Evolutionary conservation across 2,888 invertebrate genomes (phyloP), one percentile per base, ranked within the genome.

Genomic region (Diarsia rubi): DNA sequence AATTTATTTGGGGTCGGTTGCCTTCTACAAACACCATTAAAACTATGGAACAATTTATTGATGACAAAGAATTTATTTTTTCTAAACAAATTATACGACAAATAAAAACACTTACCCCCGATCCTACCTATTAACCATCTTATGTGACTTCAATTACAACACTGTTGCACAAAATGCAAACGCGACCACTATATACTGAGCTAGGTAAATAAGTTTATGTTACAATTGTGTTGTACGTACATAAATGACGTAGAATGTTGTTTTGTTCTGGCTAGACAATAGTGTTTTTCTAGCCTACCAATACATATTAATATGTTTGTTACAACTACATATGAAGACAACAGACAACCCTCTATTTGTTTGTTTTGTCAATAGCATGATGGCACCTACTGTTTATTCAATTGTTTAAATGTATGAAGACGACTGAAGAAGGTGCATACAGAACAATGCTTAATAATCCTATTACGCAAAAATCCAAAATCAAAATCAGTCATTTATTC

Each of bases 181-280:
- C 60, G 63, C 31, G 79, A 63, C 52, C 19, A n/a, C 5, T 69
- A 44, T 37, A 27, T 69, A 60, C 66, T 27, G 31, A 6, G 37
- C 44, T 19, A n/a, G 60, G 59, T 68, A 77, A 68, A 68, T 65
- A 68, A 31, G 24, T 72, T 11, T 68, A 52, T 27, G 31, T 78
- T n/a, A 44, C 44, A 12, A 70, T 54, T 47, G 24, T 70, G 9
- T 27, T 45, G 24, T 52, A n/a, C 9, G 24, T 44, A 47, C 31
- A 12, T 42, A 31, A 47, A 60, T 80, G 64, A 74, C 75, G 68
- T 65, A 52, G 21, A 44, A 64, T 16, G 64, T 74, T 37, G 69
- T 82, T 82, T 77, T 82, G 69, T 79, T 57, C 27, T 21, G 42
- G 12, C 42, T 52, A 54, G 21, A 54, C 47, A 37, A 82, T 57